Percentiles rank a stretch among this genome's conserved stretches.
Evolutionary conservation across 1,140 invertebrate genomes (phyloP).

Genomic region (Drosophila cardini): DNA sequence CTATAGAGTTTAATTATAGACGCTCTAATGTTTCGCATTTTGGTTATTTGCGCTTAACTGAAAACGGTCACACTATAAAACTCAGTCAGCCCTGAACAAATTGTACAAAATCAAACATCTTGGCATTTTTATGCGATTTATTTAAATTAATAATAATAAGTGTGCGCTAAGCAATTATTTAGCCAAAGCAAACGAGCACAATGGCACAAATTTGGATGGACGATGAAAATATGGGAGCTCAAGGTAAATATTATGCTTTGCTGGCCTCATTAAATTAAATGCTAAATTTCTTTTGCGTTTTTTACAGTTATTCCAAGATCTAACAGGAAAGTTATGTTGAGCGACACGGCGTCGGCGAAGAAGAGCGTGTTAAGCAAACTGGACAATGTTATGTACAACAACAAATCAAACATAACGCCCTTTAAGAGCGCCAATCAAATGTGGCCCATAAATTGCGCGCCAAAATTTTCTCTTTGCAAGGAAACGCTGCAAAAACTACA

Average conservation of each 20-base stretch:
- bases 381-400: conserved; percentile 33
- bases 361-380: conserved; percentile 33
- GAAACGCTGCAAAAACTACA: conserved; percentile 39
- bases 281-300: neutral
- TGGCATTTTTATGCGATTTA: conserved; percentile 6
- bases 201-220: conserved; percentile 45
- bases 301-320: conserved; percentile 26
- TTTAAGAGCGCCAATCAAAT: conserved; percentile 5
- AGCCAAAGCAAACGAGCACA: neutral
- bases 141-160: neutral
- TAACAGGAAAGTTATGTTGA: conserved; percentile 3
- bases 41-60: neutral
- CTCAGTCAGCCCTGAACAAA: conserved; percentile 12
- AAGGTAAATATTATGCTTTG: conserved; percentile 14
- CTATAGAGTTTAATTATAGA: no score
- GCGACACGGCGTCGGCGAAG: conserved; percentile 7
- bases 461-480: conserved; percentile 40
- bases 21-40: neutral
- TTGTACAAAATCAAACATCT: neutral
- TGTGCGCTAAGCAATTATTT: neutral
- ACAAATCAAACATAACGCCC: conserved; percentile 22
- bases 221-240: conserved; percentile 21
- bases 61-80: neutral
- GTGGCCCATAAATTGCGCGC: conserved; percentile 27
- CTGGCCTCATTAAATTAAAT: neutral